Evolutionary conservation across 2,888 invertebrate species (phyloP), one percentile per base, ranked within the genome.

Genomic region (Alsophila aescularia): DNA sequence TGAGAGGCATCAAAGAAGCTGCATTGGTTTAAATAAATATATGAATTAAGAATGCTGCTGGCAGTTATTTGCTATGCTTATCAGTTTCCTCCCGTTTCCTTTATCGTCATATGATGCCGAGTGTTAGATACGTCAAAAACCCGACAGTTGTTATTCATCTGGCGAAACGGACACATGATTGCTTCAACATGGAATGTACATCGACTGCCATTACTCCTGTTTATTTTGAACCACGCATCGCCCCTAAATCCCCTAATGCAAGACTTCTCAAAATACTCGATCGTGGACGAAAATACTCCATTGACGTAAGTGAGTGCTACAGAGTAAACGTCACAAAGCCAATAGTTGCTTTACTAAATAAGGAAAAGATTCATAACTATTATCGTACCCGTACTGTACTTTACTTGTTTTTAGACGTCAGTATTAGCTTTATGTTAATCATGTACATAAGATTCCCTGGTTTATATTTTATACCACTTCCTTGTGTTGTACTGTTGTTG

Each of bases 201-300:
- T 29, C 10, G 2, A n/a, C 29, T 35, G 35, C 35, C n/a, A 35
- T 35, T 35, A 12, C 14, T 12, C 12, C 10, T 32, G 54, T 39
- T 51, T 58, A 53, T 58, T 53, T 45, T 13, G 7, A 32, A 15
- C 39, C 14, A 34, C 39, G n/a, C 32, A 9, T 24, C 41, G 49
- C 40, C 34, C 35, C 27, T 34, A 1, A n/a, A 24, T 42, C 34
- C 35, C 27, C 40, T 6, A n/a, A 24, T 42, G 29, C 18, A 34
- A 21, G n/a, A n/a, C 14, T n/a, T 14, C 34, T 24, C 7, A 24
- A 39, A 44, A 52, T 32, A 52, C 35, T 16, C 6, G 12, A 27
- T 8, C 16, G 13, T 14, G 5, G 13, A 14, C 52, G 24, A 43
- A 59, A 56, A 60, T 53, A 53, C 35, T 31, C 41, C 27, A 43